Base-by-base conservation (phyloP, 2,888 invertebrate genomes). In the Rhopalosiphum nymphaeae region DNA sequence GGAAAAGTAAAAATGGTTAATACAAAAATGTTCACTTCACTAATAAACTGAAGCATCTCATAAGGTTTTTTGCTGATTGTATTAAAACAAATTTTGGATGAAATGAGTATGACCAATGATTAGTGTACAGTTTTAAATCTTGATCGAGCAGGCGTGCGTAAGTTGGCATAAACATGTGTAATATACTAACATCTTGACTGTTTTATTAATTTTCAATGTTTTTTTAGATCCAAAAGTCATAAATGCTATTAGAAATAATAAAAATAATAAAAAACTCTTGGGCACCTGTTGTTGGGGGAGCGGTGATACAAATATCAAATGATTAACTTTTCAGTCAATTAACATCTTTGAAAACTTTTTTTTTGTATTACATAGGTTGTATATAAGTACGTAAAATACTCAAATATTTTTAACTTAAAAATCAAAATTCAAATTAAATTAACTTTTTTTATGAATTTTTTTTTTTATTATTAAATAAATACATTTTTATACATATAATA, bases 51-150 rank as follows among this genome's bases (percentile, higher is more conserved):
- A 56, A 61, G 53, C 10, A n/a, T 36, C 5, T 57, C 29, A 49
- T 49, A 67, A 36, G 36, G 16, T 46, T 13, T 42, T 49, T 46
- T 44, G 13, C 95, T 95, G 44, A 95, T 95, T 95, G 95, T 95
- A 94, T 94, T 95, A 36, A 95, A 95, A 21, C 86, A 85, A 49
- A 90, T 95, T 11, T 94, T 95, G 29, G 86, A 94, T 11, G 95
- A 95, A 9, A 94, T 95, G 57, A 95, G 95, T 84, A 84, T 95
- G 95, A 95, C 95, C 94, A 95, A 95, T n/a, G 96, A 97, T 1
- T 97, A 98, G 88, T 97, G 99, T 42, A 99, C 99, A 2, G 97
- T 99, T 84, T 98, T 99, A 0, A 99, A 99, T 96, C 99, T 99
- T 49, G 99, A 99, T 0, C 96, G 99, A 95, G 98, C 98, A 93